phyloP scores from a whole-genome alignment of 2,888 invertebrate genomes.

The Arge pagana region DNA sequence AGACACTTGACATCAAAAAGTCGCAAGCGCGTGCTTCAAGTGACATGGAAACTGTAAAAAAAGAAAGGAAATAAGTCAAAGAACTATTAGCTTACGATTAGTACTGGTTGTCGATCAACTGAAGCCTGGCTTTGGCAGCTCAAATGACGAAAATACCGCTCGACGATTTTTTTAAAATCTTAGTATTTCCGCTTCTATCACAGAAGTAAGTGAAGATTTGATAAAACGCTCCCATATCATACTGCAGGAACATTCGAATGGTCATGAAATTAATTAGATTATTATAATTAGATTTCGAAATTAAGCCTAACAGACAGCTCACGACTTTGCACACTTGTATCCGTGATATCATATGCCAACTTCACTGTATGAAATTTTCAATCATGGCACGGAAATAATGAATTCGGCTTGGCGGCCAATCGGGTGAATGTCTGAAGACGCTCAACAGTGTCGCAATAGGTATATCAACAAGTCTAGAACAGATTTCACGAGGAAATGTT shows the following conservation, averaged over 20 bases:
- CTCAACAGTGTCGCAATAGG: slow-evolving; percentile 42
- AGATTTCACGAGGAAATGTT: slow-evolving; percentile 36
- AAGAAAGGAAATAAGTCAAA: slow-evolving; percentile 23
- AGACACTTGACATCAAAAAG: slow-evolving; percentile 26
- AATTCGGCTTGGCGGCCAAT: slow-evolving; percentile 36
- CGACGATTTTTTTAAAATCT: slow-evolving; percentile 32
- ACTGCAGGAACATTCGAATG: slow-evolving; percentile 24
- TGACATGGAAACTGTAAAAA: slow-evolving; percentile 14
- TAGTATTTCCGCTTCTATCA: slow-evolving; percentile 25
- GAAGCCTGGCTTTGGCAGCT: slow-evolving; percentile 30
- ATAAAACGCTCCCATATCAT: slow-evolving; percentile 23
- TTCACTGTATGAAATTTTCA: slow-evolving; percentile 39
- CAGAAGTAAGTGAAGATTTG: slow-evolving; percentile 26
- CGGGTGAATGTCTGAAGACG: slow-evolving; percentile 41
- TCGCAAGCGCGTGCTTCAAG: slow-evolving; percentile 27
- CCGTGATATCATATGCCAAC: slow-evolving; percentile 45
- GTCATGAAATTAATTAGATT: slow-evolving; percentile 21
- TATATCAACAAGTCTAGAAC: slow-evolving; percentile 32
- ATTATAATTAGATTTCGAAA: slow-evolving; percentile 1
- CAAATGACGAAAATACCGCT: slow-evolving; percentile 34
- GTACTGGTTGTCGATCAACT: slow-evolving; percentile 30
- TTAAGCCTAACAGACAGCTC: slow-evolving; percentile 24
- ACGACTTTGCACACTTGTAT: slow-evolving; percentile 34
- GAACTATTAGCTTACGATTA: slow-evolving; percentile 20
- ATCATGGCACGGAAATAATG: slow-evolving; percentile 37